Percentiles rank a stretch among this genome's conserved stretches.
Conservation (phyloP, 2,888 invertebrate species). For the Sipha maydis region DNA sequence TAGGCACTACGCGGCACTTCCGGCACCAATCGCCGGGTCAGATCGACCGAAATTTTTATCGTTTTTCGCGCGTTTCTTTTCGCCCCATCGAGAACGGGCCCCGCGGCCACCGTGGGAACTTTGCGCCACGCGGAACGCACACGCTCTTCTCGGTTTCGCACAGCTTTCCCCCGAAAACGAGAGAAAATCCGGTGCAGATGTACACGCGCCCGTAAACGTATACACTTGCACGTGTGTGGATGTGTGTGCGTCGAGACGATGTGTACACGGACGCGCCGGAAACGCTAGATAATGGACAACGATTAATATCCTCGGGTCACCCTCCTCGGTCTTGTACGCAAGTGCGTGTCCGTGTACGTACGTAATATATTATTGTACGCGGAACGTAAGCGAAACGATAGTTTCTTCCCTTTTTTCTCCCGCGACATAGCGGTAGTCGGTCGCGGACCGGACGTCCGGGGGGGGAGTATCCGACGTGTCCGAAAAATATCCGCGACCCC, state of each 20-base stretch:
- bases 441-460: constrained; percentile 33
- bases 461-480: constrained; percentile 27
- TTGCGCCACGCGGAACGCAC: background rate
- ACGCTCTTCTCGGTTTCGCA: background rate
- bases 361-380: background rate
- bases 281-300: constrained; percentile 55
- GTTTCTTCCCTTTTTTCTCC: background rate
- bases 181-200: constrained; percentile 23
- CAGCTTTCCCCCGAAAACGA: constrained; percentile 33
- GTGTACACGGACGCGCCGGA: constrained; percentile 50
- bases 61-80: background rate
- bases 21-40: too few species aligned
- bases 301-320: constrained; percentile 53
- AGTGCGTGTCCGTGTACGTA: background rate
- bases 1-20: too few species aligned
- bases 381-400: constrained; percentile 25
- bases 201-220: background rate
- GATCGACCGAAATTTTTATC: too few species aligned
- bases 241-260: background rate
- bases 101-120: background rate
- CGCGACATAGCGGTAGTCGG: background rate
- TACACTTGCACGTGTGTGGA: background rate
- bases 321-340: background rate
- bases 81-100: constrained; percentile 1
- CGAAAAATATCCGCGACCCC: constrained; percentile 43